These are phyloP conservation scores for Lepilemur ruficaudatus DNA, from an alignment of 2,797 vertebrate genomes.

Conservation along the genomic window DNA sequence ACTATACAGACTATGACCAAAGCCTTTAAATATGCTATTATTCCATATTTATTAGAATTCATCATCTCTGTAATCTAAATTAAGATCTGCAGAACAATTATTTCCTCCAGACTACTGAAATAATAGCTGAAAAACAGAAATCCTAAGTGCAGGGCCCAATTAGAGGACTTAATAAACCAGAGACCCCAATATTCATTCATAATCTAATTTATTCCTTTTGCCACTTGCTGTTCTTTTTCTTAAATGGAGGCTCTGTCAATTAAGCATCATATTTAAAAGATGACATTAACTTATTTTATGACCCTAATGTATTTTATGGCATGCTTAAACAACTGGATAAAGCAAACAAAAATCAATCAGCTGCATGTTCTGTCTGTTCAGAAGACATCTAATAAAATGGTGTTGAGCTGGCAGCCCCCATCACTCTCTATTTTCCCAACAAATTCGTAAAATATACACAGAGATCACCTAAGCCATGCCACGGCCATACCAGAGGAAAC, in stretches of 20 bases:
- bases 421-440: not conserved
- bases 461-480: not conserved
- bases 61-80: slow-evolving; percentile 13
- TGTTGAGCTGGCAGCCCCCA: slow-evolving; percentile 1
- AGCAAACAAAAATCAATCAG: slow-evolving; percentile 55
- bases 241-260: slow-evolving; percentile 26
- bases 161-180: slow-evolving; percentile 37
- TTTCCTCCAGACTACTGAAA: slow-evolving; percentile 42
- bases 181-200: slow-evolving; percentile 44
- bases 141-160: slow-evolving; percentile 17
- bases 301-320: slow-evolving; percentile 46
- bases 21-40: not conserved
- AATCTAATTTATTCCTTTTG: slow-evolving; percentile 55
- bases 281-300: slow-evolving; percentile 22
- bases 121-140: slow-evolving; percentile 58
- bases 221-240: slow-evolving; percentile 29
- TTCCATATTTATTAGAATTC: not conserved
- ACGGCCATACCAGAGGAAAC: not conserved
- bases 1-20: not conserved
- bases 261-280: slow-evolving; percentile 54
- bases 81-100: slow-evolving; percentile 15
- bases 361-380: slow-evolving; percentile 4
- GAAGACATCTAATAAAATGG: slow-evolving; percentile 41
- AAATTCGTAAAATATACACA: slow-evolving; percentile 8
- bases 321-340: slow-evolving; percentile 42